A percentile compares a stretch with the other conserved stretches of the same genome.
phyloP scores from a whole-genome alignment of 2,797 vertebrate genomes.

The Rousettus madagascariensis region DNA sequence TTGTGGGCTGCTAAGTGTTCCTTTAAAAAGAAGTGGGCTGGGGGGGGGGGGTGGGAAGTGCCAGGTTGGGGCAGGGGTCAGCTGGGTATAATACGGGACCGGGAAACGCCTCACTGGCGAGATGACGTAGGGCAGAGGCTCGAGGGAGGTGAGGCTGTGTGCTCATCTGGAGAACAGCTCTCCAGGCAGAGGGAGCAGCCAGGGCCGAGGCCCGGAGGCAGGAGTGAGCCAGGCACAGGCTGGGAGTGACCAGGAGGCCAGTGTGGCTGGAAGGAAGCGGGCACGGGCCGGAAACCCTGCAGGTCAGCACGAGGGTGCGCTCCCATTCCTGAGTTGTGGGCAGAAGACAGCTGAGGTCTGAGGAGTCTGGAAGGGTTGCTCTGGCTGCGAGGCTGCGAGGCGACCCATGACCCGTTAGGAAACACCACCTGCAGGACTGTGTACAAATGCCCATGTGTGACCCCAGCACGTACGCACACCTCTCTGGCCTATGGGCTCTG shows the following conservation, averaged over 20 bases:
- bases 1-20: not conserved
- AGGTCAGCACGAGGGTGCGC: not conserved
- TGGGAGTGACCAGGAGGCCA: not conserved
- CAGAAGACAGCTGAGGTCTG: not conserved
- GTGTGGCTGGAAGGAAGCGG: not conserved
- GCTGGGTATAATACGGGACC: not conserved
- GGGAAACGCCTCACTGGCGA: not conserved
- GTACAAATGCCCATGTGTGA: rapidly evolving
- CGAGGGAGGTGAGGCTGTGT: not conserved
- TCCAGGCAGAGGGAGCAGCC: not conserved
- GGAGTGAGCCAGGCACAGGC: not conserved
- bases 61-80: not conserved
- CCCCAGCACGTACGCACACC: rapidly evolving
- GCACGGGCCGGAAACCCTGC: not conserved
- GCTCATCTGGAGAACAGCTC: not conserved
- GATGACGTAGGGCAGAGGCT: not conserved
- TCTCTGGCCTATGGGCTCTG: not conserved
- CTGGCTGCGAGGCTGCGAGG: not conserved
- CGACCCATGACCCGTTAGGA: too few species aligned
- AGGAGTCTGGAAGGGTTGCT: not conserved
- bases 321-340: not conserved
- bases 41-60: too few species aligned
- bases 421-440: not conserved
- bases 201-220: not conserved
- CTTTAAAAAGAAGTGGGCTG: not conserved